Evolutionary conservation across 53 echinoderm and acorn worm genomes (phyloP).

Genomic region (Glandiceps talaboti): DNA sequence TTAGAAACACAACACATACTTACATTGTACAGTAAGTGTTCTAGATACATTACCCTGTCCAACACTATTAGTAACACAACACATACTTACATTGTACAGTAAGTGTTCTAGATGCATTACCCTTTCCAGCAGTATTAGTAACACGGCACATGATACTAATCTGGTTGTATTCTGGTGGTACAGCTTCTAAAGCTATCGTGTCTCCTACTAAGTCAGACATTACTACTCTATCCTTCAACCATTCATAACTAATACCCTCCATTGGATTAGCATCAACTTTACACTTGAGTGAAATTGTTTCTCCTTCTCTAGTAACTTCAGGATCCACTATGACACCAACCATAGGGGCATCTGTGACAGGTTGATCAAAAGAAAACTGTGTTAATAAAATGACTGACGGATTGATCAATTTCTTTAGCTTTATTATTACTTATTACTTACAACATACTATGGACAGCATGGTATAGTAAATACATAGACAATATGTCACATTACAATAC

Average conservation of each 20-base stretch:
- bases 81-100: background rate
- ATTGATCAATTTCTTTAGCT: too few species aligned
- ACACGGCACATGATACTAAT: background rate
- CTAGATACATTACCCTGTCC: too few species aligned
- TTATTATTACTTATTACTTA: too few species aligned
- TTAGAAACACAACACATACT: too few species aligned
- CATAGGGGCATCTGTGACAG: background rate
- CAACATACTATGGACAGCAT: too few species aligned
- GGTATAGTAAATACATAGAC: too few species aligned
- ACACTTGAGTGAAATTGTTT: background rate
- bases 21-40: too few species aligned
- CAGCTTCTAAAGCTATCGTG: background rate
- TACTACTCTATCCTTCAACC: background rate
- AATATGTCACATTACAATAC: too few species aligned
- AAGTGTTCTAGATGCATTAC: background rate
- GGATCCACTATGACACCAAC: background rate
- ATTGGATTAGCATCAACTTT: background rate
- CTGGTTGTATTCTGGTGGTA: background rate
- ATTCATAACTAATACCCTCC: background rate
- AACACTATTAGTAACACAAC: too few species aligned
- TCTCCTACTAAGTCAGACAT: background rate
- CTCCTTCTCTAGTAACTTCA: background rate
- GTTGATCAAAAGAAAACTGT: too few species aligned
- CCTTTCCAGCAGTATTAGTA: background rate
- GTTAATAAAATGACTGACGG: too few species aligned